These are phyloP conservation scores for Crypturellus tataupa DNA, from an alignment of 2,797 vertebrate species.

Conservation along the genomic window DNA sequence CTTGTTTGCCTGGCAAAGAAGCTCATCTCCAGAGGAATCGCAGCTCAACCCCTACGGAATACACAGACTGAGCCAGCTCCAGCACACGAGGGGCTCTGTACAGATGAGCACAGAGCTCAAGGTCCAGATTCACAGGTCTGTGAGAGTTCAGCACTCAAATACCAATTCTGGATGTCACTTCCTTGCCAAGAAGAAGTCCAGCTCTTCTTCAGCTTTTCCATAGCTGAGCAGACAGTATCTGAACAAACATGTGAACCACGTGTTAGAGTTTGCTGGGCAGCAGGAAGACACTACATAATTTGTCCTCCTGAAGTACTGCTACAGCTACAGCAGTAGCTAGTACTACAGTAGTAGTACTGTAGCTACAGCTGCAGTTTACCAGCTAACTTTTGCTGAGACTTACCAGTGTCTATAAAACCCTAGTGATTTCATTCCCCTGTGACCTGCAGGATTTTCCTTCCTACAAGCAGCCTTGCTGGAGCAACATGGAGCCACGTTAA, in stretches of 20 bases:
- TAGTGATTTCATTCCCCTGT: not conserved
- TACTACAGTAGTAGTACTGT: too few relatives aligned
- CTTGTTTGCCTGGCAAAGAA: not conserved
- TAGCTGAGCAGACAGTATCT: not conserved
- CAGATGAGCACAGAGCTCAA: not conserved
- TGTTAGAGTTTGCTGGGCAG: not conserved
- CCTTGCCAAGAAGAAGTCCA: not conserved
- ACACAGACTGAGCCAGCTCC: not conserved
- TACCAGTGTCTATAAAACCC: not conserved
- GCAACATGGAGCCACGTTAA: not conserved
- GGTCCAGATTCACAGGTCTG: not conserved
- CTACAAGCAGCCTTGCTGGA: not conserved
- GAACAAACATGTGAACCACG: not conserved
- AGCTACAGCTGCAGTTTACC: not conserved
- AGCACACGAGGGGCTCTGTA: not conserved
- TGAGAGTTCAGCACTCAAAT: not conserved
- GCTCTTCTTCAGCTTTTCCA: slow-evolving; percentile 11
- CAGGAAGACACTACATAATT: not conserved
- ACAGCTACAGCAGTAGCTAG: not conserved
- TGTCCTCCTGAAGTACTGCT: not conserved
- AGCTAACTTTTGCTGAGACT: not conserved
- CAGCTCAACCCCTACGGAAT: not conserved
- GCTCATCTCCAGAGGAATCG: not conserved
- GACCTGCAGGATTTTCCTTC: not conserved
- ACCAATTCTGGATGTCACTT: not conserved